A percentile compares a stretch with the other conserved stretches of the same genome.
Conservation (phyloP, 2,888 invertebrate genomes). For the Acanthococcus lagerstroemiae region DNA sequence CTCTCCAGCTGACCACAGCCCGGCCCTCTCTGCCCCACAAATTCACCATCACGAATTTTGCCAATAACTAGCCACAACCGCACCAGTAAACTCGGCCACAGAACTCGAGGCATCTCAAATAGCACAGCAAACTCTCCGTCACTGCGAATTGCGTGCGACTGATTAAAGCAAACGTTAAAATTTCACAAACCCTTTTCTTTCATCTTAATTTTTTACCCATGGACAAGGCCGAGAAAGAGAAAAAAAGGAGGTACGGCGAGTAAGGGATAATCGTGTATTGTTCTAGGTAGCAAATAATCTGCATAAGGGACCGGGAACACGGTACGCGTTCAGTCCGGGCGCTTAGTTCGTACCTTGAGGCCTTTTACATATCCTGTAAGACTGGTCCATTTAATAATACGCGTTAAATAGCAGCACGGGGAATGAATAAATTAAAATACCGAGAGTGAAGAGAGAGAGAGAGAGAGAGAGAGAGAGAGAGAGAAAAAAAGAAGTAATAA, state of each 20-base stretch:
- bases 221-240: slow-evolving; percentile 9
- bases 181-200: neutral
- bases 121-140: no score
- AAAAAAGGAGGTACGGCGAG: slow-evolving; percentile 10
- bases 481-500: neutral
- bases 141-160: no score
- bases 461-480: slow-evolving; percentile 1
- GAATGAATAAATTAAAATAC: slow-evolving; percentile 27
- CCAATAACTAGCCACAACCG: no score
- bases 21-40: no score
- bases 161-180: neutral
- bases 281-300: slow-evolving; percentile 21
- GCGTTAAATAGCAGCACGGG: slow-evolving; percentile 13
- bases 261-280: slow-evolving; percentile 23
- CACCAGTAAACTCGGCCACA: no score
- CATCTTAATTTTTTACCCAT: slow-evolving; percentile 19
- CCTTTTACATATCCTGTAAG: slow-evolving; percentile 25
- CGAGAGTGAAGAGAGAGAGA: slow-evolving; percentile 1
- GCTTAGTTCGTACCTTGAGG: slow-evolving; percentile 4
- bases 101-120: no score
- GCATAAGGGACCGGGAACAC: slow-evolving; percentile 11
- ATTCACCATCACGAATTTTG: no score
- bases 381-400: slow-evolving; percentile 22
- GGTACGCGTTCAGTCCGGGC: neutral
- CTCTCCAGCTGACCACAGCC: no score